phyloP scores from a whole-genome alignment of 2,797 vertebrate genomes.

The Lemur catta region DNA sequence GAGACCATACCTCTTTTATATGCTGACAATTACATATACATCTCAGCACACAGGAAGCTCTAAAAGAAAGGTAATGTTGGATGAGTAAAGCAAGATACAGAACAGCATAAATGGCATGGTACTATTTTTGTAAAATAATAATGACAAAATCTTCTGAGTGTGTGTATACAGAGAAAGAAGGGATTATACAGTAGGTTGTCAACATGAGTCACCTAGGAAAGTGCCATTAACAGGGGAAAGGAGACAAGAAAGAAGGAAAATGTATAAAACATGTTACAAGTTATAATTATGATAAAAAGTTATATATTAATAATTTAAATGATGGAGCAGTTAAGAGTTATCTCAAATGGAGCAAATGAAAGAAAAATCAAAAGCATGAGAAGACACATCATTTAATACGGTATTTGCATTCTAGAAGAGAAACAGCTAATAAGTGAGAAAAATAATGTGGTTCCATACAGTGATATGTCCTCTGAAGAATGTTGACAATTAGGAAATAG shows the following conservation, averaged over 20 bases:
- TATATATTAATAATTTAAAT: slow-evolving; percentile 40
- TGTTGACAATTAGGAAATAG: background rate
- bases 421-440: background rate
- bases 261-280: background rate
- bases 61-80: background rate
- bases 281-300: background rate
- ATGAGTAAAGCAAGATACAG: background rate
- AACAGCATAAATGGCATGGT: background rate
- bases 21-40: background rate
- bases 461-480: background rate
- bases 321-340: background rate
- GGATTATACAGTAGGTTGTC: background rate
- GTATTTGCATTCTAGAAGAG: slow-evolving; percentile 1
- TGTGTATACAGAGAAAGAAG: background rate
- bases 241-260: background rate
- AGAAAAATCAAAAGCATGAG: background rate
- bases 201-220: background rate
- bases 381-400: background rate
- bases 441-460: background rate
- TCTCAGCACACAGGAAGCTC: background rate
- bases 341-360: background rate
- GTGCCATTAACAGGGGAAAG: background rate
- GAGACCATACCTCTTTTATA: background rate
- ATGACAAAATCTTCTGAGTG: background rate
- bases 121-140: background rate